A percentile compares a stretch with the other conserved stretches of the same genome.
phyloP scores from a whole-genome alignment of 92 coral and sea anemone genomes.

The Epizoanthus scotinus region DNA sequence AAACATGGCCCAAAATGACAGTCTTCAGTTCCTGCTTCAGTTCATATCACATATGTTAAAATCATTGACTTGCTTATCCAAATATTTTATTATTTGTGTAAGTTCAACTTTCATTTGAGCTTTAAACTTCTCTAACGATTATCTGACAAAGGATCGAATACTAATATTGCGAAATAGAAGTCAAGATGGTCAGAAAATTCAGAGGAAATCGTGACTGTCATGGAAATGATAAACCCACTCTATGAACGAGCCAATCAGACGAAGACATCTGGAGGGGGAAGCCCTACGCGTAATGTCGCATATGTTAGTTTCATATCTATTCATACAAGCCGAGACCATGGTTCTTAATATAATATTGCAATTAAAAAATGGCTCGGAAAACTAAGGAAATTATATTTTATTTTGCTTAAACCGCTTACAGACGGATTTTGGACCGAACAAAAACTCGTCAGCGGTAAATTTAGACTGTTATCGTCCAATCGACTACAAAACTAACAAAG shows the following conservation, averaged over 20 bases:
- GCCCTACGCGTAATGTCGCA: constrained; percentile 21
- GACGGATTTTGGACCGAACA: no score
- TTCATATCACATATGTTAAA: no score
- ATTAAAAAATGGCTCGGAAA: neutral
- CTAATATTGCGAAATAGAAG: neutral
- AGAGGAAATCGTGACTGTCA: neutral
- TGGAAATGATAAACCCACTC: constrained; percentile 36
- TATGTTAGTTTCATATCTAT: neutral
- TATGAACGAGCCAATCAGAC: constrained; percentile 50
- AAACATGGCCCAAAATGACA: no score
- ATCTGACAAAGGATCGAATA: no score
- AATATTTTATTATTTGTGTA: no score
- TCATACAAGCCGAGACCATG: no score
- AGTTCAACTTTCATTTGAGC: no score
- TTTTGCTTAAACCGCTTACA: neutral
- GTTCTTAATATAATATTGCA: constrained; percentile 6
- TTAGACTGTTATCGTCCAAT: neutral
- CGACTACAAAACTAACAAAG: neutral
- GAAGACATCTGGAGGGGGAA: constrained; percentile 49
- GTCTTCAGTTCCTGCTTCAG: no score
- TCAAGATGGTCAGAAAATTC: neutral
- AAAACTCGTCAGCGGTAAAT: neutral
- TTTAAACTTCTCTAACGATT: no score
- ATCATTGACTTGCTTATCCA: no score
- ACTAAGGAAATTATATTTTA: neutral